Evolutionary conservation across 2,888 invertebrate species (phyloP), one percentile per base, ranked within the genome.

Genomic region (Luffia ferchaultella): DNA sequence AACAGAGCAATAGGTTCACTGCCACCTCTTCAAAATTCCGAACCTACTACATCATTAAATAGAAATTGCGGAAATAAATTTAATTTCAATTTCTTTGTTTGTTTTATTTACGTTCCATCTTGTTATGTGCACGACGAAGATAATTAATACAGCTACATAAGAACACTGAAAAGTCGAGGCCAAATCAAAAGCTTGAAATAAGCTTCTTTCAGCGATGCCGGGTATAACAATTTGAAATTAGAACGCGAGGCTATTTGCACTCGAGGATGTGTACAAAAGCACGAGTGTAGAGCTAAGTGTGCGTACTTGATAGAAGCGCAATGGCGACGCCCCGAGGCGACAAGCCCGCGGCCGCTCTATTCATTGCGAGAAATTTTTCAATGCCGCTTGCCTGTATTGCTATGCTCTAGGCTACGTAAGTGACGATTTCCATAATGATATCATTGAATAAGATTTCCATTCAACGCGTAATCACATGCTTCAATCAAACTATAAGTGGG

Each of bases 191-290:
- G 20, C 43, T 42, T n/a, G 43, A 16, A 49, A 49, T 43, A 49
- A 49, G 43, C 48, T 17, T 15, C 44, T 42, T 49, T 49, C 20
- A 49, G 49, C 42, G 43, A 43, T 16, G 42, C 44, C 42, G 43
- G 42, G 49, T 49, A 49, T 49, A 49, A 49, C 49, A 49, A 42
- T 43, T 49, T 49, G 49, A 49, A 49, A 76, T 77, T 77, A 76
- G 72, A 71, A 70, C 75, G 73, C 70, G 60, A 71, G 70, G 71
- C 73, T 76, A 75, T 77, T 77, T 76, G 73, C 76, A 76, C 73
- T 73, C 70, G 66, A 76, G 67, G 59, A 59, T 60, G 40, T 53
- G 67, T 60, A 73, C 70, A 73, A 73, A 73, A 68, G 70, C 46
- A 46, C 20, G 48, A n/a, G 30, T 30, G 50, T 49, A n/a, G 12